A percentile compares a stretch with the other conserved stretches of the same genome.
These are phyloP conservation scores for Gnatocerus cornutus DNA, from an alignment of 2,888 invertebrate genomes.

Conservation along the genomic window DNA sequence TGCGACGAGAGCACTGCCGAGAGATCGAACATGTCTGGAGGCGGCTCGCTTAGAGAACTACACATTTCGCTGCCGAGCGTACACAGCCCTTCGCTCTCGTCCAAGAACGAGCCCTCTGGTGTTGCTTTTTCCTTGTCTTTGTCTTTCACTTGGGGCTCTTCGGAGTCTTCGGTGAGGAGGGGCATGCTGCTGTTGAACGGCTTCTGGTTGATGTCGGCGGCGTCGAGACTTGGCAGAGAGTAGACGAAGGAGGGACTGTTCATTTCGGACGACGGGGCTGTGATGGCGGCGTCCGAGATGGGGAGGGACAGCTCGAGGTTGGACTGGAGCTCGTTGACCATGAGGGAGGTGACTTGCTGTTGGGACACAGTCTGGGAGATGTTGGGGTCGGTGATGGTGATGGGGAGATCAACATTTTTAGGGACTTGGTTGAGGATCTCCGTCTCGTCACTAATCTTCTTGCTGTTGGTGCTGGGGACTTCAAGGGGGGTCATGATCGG, in stretches of 20 bases:
- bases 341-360: constrained; percentile 65
- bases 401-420: constrained; percentile 82
- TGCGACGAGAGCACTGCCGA: constrained; percentile 46
- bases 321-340: constrained; percentile 63
- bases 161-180: constrained; percentile 74
- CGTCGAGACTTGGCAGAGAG: constrained; percentile 67
- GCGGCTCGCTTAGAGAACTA: constrained; percentile 70
- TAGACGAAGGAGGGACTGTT: constrained; percentile 66
- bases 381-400: constrained; percentile 84
- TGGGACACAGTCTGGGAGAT: constrained; percentile 75
- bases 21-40: constrained; percentile 70
- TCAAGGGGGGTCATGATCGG: constrained; percentile 89
- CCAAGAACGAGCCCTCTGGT: constrained; percentile 48
- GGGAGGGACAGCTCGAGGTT: constrained; percentile 80
- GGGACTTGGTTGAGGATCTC: constrained; percentile 73
- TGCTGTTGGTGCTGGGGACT: constrained; percentile 75
- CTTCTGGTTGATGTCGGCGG: constrained; percentile 65
- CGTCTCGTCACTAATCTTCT: constrained; percentile 66
- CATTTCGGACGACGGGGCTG: constrained; percentile 65
- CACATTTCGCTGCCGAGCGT: constrained; percentile 68
- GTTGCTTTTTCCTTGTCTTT: constrained; percentile 1
- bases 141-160: constrained; percentile 57
- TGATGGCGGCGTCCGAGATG: constrained; percentile 80
- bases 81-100: constrained; percentile 64
- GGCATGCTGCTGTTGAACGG: constrained; percentile 74